Evolutionary conservation across 2,797 vertebrate species (phyloP).

Genomic region (Urosaurus nigricauda): DNA sequence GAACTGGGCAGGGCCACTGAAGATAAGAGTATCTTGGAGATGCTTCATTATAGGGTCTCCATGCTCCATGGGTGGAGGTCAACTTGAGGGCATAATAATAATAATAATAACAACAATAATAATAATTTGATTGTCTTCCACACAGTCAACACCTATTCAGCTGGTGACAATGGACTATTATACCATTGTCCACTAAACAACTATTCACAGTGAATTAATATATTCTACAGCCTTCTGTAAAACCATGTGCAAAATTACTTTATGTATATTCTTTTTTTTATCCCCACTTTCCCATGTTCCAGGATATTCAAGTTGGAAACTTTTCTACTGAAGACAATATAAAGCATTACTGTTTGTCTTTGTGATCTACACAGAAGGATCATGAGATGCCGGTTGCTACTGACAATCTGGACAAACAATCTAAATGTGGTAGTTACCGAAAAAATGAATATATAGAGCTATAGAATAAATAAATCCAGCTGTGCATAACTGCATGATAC

Average conservation of each 20-base stretch:
- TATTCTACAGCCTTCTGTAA: no score
- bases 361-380: slow-evolving; percentile 27
- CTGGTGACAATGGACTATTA: no score
- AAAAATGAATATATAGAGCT: neutral
- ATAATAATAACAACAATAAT: no score
- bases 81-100: no score
- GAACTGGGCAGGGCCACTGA: no score
- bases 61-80: no score
- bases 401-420: slow-evolving; percentile 24
- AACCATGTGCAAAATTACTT: neutral
- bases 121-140: no score
- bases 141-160: no score
- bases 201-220: no score
- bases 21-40: no score
- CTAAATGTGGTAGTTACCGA: neutral
- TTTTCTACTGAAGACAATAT: neutral
- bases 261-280: neutral
- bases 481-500: slow-evolving; percentile 14
- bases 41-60: no score
- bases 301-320: neutral
- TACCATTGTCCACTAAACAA: no score
- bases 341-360: neutral
- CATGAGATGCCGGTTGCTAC: slow-evolving; percentile 33
- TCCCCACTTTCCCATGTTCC: neutral
- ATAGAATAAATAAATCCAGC: slow-evolving; percentile 32